Evolutionary conservation across 2,113 vertebrate species (phyloP).

Genomic region (Galbula dea): DNA sequence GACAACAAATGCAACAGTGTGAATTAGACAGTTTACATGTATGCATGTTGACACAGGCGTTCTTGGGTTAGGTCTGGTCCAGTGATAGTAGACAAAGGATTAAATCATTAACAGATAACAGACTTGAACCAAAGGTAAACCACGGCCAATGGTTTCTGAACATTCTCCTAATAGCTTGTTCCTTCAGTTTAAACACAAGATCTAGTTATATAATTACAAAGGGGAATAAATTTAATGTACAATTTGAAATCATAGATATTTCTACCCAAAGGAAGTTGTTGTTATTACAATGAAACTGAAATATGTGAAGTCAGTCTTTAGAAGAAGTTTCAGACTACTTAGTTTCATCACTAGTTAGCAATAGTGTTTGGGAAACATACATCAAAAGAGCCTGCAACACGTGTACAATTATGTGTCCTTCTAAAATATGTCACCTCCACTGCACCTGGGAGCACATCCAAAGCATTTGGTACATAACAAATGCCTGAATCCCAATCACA

Average conservation of each 20-base stretch:
- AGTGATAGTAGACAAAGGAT: background rate
- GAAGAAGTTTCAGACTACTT: background rate
- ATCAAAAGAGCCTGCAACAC: background rate
- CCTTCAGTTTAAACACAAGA: background rate
- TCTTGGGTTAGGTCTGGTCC: background rate
- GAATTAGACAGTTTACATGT: background rate
- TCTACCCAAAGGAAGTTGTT: background rate
- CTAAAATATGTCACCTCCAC: background rate
- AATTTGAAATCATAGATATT: background rate
- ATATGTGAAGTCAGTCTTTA: background rate
- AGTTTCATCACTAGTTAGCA: background rate
- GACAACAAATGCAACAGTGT: background rate
- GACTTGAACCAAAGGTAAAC: background rate
- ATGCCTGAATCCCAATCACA: conserved; percentile 26
- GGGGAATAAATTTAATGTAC: too few species aligned
- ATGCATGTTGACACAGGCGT: background rate
- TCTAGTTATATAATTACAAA: background rate
- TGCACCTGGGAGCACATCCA: background rate
- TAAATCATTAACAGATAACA: background rate
- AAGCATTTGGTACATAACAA: conserved; percentile 3
- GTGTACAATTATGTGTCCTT: background rate
- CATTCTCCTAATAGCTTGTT: background rate
- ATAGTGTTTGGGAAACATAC: background rate
- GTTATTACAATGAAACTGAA: background rate
- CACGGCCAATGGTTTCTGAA: background rate